Evolutionary conservation across 2,888 invertebrate species (phyloP), one percentile per base, ranked within the genome.

Genomic region (Nemoura dubitans): DNA sequence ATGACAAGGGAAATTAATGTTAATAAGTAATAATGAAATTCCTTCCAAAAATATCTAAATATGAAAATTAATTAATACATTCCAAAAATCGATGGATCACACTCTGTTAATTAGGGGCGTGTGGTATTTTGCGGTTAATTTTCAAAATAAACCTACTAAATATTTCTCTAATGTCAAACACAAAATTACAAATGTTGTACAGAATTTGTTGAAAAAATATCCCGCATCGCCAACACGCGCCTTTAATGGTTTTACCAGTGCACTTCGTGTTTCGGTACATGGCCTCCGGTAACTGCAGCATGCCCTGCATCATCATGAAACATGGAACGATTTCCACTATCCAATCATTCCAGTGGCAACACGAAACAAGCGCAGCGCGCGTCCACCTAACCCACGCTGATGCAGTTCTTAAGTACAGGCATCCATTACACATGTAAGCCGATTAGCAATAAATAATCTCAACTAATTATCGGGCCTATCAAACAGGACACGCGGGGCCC

Each of bases 381-480:
- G 10, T 59, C 59, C 59, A 21, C 16, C 59, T 59, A 3, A 14
- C 21, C 14, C 59, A n/a, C n/a, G 59, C 59, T 59, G 36, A 59
- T 59, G 59, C 59, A 59, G 59, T 59, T 59, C 59, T 59, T 59
- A 59, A 59, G 59, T 21, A 59, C 59, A 21, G 59, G 21, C 59
- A 59, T 59, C 59, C 59, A 59, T 59, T 59, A 59, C 59, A 59
- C 59, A 14, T 30, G 30, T 81, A 81, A 81, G 81, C 29, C 81
- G 81, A 81, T 81, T 81, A 28, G 3, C n/a, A 81, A 81, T 81
- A 30, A 81, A 81, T 81, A 81, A 81, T 81, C 81, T 28, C n/a
- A 81, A n/a, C 81, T 81, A 81, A 81, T 81, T 81, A 81, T 81
- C 81, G 30, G 2, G 59, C 59, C 14, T 36, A 36, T 10, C 14